Conservation (phyloP, 2,113 vertebrate species). For the Andinoacara biseriatus region DNA sequence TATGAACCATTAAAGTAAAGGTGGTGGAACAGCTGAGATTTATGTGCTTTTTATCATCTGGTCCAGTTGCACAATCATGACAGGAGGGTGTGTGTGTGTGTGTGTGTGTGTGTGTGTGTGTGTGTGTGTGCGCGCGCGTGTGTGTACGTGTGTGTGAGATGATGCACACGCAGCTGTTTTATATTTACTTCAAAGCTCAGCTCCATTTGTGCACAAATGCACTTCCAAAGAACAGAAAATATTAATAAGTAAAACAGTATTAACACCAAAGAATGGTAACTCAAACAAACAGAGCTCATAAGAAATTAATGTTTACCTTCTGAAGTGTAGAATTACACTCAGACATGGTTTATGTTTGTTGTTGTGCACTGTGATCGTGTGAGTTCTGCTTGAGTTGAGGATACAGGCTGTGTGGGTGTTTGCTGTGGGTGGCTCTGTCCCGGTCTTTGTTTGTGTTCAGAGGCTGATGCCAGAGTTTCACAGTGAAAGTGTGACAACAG, state of each 20-base stretch:
- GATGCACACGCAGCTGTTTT: slow-evolving; percentile 64
- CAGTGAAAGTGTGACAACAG: slow-evolving; percentile 30
- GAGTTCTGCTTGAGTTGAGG: neutral
- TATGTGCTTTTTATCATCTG: slow-evolving; percentile 48
- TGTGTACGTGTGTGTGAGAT: neutral
- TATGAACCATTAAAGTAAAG: neutral
- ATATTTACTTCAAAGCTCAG: slow-evolving; percentile 62
- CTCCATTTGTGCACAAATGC: neutral
- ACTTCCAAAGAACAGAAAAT: slow-evolving; percentile 5
- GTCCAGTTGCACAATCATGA: slow-evolving; percentile 50
- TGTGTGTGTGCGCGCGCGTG: neutral
- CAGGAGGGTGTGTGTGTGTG: slow-evolving; percentile 31
- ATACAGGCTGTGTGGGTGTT: slow-evolving; percentile 54
- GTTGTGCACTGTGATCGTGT: neutral
- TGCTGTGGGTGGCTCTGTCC: slow-evolving; percentile 54
- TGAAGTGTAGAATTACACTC: neutral
- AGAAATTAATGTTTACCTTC: neutral
- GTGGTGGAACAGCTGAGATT: slow-evolving; percentile 39
- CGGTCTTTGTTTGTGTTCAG: slow-evolving; percentile 55
- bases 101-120: neutral
- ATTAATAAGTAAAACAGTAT: slow-evolving; percentile 6
- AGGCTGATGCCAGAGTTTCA: slow-evolving; percentile 2
- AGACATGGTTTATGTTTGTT: neutral
- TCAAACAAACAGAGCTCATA: slow-evolving; percentile 9
- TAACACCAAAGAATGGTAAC: neutral